phyloP scores from a whole-genome alignment of 2,113 vertebrate species.

The Lepisosteus oculatus region DNA sequence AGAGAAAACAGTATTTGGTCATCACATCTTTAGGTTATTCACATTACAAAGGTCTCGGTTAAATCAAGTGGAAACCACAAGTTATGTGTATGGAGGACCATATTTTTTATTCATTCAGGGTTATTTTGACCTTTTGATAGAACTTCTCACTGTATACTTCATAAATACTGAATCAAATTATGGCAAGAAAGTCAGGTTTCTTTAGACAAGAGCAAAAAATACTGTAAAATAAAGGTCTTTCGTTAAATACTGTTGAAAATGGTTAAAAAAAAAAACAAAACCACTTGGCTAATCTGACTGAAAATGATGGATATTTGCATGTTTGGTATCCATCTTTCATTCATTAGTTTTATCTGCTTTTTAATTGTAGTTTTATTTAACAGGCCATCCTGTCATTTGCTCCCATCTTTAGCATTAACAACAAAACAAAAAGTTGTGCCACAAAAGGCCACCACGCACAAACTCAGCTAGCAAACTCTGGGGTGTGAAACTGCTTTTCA shows the following conservation, averaged over 20 bases:
- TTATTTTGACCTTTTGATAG: neutral
- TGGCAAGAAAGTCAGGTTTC: neutral
- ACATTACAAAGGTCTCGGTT: slow-evolving; percentile 5
- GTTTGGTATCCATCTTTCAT: no score
- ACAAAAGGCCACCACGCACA: no score
- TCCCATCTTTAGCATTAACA: no score
- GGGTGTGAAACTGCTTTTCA: neutral
- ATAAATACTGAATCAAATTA: slow-evolving; percentile 4
- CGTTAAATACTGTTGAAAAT: slow-evolving; percentile 12
- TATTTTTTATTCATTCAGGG: neutral
- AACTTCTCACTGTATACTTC: no score
- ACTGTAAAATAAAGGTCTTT: slow-evolving; percentile 13
- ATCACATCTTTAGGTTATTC: neutral
- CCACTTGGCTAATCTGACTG: neutral
- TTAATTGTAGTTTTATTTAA: no score
- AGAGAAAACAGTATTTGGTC: slow-evolving; percentile 8
- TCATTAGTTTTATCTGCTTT: no score
- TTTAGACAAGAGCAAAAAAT: slow-evolving; percentile 17
- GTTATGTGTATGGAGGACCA: no score
- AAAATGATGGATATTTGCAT: no score
- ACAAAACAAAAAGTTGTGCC: neutral
- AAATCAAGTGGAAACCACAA: neutral
- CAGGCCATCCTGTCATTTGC: no score
- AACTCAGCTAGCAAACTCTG: no score
- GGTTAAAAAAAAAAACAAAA: neutral